Evolutionary conservation across 2,113 vertebrate genomes (phyloP), one percentile per base, ranked within the genome.

Genomic region (Syrmaticus mikado): DNA sequence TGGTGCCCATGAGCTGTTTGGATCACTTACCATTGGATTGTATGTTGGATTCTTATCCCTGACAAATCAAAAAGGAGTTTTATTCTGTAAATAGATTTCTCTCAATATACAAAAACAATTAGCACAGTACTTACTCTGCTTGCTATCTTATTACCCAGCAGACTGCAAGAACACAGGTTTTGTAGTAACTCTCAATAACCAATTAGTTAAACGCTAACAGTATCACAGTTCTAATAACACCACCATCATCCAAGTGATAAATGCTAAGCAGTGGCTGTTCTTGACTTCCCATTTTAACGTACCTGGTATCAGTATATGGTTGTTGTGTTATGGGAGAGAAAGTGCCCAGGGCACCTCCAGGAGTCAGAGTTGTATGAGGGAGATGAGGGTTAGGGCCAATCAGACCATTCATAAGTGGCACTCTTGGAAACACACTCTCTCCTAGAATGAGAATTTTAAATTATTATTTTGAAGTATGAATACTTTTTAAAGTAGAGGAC

Each of bases 321-420:
- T 98, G 89, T 36, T 98, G 98, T 77, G 98, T 96, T 76, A 99
- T 96, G 68, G 98, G 96, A 80, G 99, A 94, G 82, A 98, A 99
- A 46, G 96, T 84, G 13, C 97, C 94, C 36, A 98, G 74, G 8
- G 97, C 97, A 25, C 96, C 95, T 96, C 98, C 96, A n/a, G 98
- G 90, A 92, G 97, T 91, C 94, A 98, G 81, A 82, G 98, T 88
- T 11, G 96, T 77, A 43, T 98, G 97, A 38, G 97, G 94, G 46
- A 99, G 98, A 61, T 97, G 98, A 86, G 98, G 92, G 74, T 85
- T 95, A 34, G 98, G 97, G 81, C 98, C 98, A 83, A 98, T 98
- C 80, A 99, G 96, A 68, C 99, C 99, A 17, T 99, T 99, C 97
- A 98, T 98, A 87, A 98, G 96, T 10, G 99, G 98, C 62, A 98